Base-by-base conservation (phyloP, 2,113 vertebrate genomes). In the Suricata suricatta region DNA sequence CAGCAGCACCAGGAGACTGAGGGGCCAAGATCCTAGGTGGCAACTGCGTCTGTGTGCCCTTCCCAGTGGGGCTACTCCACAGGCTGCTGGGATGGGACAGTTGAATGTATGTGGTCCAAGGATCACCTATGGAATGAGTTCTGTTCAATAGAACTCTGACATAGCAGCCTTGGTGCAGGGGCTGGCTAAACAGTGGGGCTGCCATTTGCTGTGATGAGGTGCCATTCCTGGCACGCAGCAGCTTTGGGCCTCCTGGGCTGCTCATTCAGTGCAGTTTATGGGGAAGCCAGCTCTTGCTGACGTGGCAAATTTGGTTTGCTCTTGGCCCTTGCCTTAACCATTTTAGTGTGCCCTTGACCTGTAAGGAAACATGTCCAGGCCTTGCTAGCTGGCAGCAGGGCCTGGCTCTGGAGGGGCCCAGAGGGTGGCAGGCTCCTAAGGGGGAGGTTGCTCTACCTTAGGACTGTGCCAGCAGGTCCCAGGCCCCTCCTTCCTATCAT, bases 281-380 rank as follows among this genome's bases (percentile, higher is more conserved):
- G 72, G 57, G 72, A 68, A 74, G 52, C 52, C 71, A 77, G 66
- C 57, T 94, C 88, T 83, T 86, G 92, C 96, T 93, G 86, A 96
- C 1, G 21, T 79, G 66, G 86, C 15, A 21, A 41, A 87, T 96
- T 97, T 66, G 72, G 60, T 91, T 90, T 90, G 10, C 50, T 90
- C 60, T 93, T 64, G 60, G 84, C 35, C 14, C 64, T 16, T 35
- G 74, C 82, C 74, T 74, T 86, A 29, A 72, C 69, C 16, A 10
- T 87, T 89, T 69, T 47, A 63, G 35, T 76, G 38, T 81, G 71
- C 33, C 44, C 60, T 80, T 69, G 21, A 92, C 63, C 74, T 96
- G 79, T 64, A 14, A 0, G 2, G 89, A 95, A 96, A 76, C 74
- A 92, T 33, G 31, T 19, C 29, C 15, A 23, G 54, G 79, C 41